phyloP scores from a whole-genome alignment of 2,113 vertebrate genomes.

The Cyanoramphus novaezelandiae region DNA sequence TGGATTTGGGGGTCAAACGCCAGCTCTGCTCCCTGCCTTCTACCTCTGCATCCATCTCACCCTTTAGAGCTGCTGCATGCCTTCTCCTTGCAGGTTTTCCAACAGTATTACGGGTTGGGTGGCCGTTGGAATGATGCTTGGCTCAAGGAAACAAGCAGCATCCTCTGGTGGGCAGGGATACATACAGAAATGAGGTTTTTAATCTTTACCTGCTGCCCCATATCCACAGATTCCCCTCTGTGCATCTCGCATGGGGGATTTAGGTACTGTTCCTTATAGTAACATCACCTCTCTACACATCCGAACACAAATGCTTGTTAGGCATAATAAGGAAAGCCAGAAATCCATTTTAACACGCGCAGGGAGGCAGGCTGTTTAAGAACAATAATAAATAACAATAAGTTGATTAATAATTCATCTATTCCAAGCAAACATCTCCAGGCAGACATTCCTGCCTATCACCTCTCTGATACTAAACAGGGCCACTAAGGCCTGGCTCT shows the following conservation, averaged over 20 bases:
- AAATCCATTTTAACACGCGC: not conserved
- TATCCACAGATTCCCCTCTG: accelerated
- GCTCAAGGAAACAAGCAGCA: not conserved
- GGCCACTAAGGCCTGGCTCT: not conserved
- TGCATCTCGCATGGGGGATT: not conserved
- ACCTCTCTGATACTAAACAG: conserved; percentile 33
- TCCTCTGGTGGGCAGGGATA: not conserved
- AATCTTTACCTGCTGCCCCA: not conserved
- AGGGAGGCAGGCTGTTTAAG: not conserved
- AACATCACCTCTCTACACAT: not conserved
- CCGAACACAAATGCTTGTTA: not conserved
- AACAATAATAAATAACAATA: conserved; percentile 37
- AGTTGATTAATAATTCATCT: conserved; percentile 47
- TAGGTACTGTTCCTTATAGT: accelerated
- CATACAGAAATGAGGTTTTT: not conserved
- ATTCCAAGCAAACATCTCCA: not conserved
- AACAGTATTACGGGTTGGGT: not conserved
- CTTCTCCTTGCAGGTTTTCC: not conserved
- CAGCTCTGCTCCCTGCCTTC: not conserved
- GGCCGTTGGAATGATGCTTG: not conserved
- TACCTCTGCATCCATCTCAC: not conserved
- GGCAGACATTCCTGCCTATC: conserved; percentile 27
- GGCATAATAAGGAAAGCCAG: not conserved
- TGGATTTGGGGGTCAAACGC: not conserved
- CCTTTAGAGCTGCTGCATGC: not conserved